Percentiles rank a stretch among this genome's conserved stretches.
phyloP scores from a whole-genome alignment of 2,797 vertebrate species.

The Phaenicophaeus curvirostris region DNA sequence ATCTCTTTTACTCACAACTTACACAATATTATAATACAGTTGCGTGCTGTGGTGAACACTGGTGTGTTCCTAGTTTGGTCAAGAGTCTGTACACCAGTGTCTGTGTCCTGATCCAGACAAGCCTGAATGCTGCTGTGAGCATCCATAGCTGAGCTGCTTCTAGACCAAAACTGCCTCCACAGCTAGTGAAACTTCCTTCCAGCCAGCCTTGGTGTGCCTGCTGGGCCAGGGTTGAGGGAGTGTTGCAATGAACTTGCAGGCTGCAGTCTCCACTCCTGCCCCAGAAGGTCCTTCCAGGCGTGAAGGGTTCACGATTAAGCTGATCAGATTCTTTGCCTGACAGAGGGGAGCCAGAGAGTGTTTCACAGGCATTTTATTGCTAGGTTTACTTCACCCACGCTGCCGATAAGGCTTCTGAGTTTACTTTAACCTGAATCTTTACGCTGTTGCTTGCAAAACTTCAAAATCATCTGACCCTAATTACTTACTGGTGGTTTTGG shows the following conservation, averaged over 20 bases:
- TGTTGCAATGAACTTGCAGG: not conserved
- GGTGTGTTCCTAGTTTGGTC: not conserved
- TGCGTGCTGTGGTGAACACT: not conserved
- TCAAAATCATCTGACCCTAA: not conserved
- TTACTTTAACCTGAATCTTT: not conserved
- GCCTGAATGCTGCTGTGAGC: not conserved
- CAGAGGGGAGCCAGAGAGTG: slow-evolving; percentile 8
- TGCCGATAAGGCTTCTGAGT: slow-evolving; percentile 26
- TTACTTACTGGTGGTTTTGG: not conserved
- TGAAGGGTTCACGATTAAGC: not conserved
- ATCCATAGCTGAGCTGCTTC: not conserved
- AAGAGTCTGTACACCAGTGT: fast-evolving
- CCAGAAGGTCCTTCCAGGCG: not conserved
- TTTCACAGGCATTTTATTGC: slow-evolving; percentile 23
- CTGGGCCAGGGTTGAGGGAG: not conserved
- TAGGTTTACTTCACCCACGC: not conserved
- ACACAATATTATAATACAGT: fast-evolving
- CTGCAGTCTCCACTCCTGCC: not conserved
- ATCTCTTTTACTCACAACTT: fast-evolving
- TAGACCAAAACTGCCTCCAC: not conserved
- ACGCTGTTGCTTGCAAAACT: slow-evolving; percentile 17
- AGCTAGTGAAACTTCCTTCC: not conserved
- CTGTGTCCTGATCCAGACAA: not conserved
- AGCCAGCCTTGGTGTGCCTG: not conserved
- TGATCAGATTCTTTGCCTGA: not conserved